Evolutionary conservation across 2,797 vertebrate species (phyloP), one percentile per base, ranked within the genome.

Genomic region (Sebastes flavidus): DNA sequence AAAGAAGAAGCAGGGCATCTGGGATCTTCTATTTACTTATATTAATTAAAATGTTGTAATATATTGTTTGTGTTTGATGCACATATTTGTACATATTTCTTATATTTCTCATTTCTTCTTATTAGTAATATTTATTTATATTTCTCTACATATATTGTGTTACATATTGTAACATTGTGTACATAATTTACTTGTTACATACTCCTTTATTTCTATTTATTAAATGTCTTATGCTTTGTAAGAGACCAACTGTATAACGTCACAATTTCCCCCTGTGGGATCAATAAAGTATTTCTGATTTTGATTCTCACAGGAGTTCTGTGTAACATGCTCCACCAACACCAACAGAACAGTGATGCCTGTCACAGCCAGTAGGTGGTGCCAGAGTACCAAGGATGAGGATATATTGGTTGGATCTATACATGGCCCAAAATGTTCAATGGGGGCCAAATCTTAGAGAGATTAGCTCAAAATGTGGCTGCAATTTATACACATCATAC

Each of bases 351-450:
- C 38, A 13, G 70, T 71, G 16, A 81, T 88, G 60, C 59, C 22
- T 42, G 24, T 65, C 1, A 20, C 8, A 38, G 67, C 77, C 93
- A 90, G 20, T 81, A 95, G 94, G 72, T 92, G 91, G 91, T 1
- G 86, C 80, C 85, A 95, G 6, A 91, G 81, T 2, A 72, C 52
- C 22, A 88, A 32, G 5, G 6, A 87, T 84, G 27, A 74, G 5
- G 24, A 11, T 5, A 0, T 20, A 29, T 24, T 6, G 1, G 3
- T 14, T 46, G 5, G 6, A 2, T 9, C 22, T 2, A 7, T 2
- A 9, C 54, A 22, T 7, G 8, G 18, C 16, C 60, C 30, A 29
- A 6, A 30, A 52, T 78, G 8, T 27, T 6, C 9, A 68, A 68
- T 69, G 8, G 14, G n/a, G 16, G 36, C 14, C 13, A 49, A 46